Base-by-base conservation (phyloP, 2,113 vertebrate genomes). In the Trachemys scripta region DNA sequence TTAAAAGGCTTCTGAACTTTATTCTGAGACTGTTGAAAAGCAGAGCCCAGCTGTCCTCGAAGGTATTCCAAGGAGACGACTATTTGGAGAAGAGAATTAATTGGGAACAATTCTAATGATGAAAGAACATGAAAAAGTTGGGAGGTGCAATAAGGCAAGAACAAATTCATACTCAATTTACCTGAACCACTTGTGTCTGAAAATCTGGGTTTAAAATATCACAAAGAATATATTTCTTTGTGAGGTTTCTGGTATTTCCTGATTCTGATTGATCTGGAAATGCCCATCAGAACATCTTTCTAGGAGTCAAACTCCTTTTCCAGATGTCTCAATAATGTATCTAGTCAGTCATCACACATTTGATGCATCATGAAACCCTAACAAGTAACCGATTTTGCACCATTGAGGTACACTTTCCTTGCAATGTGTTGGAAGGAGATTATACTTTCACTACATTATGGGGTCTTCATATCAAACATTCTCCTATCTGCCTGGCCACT, bases 71-170 rank as follows among this genome's bases (percentile, higher is more conserved):
- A 22, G 9, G 45, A 50, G 25, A 38, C n/a, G 0, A 0, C 47
- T 59, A 17, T 47, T 27, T 29, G 20, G 22, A 20, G 56, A 57
- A 53, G n/a, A 2, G 1, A 50, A 31, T 2, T 6, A 31, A 53
- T 51, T 92, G 10, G 20, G 22, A 86, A 7, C 38, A 38, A 38
- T 79, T 79, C 19, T 56, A 20, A n/a, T 47, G 8, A 24, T 10
- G 4, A 47, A 16, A 8, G 42, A 51, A 31, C 0, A 1, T 69
- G 49, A 7, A 10, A 3, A 1, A 45, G 31, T 29, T 47, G 25
- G 11, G 2, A 8, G 10, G 5, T 82, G 51, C 29, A 80, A 10
- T 8, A 11, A 24, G 22, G 38, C 14, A 19, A 50, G 82, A 65
- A 42, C 4, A 2, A 35, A 12, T 76, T 62, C 22, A 59, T 59